Evolutionary conservation across 2,888 invertebrate species (phyloP).

Genomic region (Teinopalpus imperialis): DNA sequence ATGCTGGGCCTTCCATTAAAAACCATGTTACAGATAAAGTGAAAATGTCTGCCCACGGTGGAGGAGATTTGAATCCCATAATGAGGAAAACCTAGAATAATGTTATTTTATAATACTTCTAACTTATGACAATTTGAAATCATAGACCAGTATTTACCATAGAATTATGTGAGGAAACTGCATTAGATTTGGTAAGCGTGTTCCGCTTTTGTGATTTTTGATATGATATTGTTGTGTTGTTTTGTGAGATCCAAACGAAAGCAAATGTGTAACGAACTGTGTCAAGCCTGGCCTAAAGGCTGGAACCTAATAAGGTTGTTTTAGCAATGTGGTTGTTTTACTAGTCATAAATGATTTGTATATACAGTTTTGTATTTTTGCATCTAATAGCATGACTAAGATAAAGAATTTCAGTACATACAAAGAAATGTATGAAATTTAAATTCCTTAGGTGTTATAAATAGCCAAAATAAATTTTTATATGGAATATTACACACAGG

Average conservation of each 20-base stretch:
- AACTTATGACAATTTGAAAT: slow-evolving; percentile 15
- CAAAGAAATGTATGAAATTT: slow-evolving; percentile 43
- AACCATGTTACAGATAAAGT: slow-evolving; percentile 52
- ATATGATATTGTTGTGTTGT: slow-evolving; percentile 51
- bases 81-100: slow-evolving; percentile 67
- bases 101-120: slow-evolving; percentile 4
- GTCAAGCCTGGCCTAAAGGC: slow-evolving; percentile 41
- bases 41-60: slow-evolving; percentile 70
- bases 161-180: slow-evolving; percentile 14
- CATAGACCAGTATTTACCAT: slow-evolving; percentile 16
- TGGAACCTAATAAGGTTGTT: slow-evolving; percentile 43
- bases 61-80: slow-evolving; percentile 68
- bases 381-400: slow-evolving; percentile 49
- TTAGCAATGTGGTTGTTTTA: slow-evolving; percentile 68
- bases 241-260: slow-evolving; percentile 53
- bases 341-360: slow-evolving; percentile 78
- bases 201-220: slow-evolving; percentile 42
- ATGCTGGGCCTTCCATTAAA: slow-evolving; percentile 59
- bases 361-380: slow-evolving; percentile 68
- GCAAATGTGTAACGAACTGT: slow-evolving; percentile 57
- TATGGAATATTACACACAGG: slow-evolving; percentile 47
- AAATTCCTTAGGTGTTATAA: slow-evolving; percentile 54
- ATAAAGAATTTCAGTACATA: slow-evolving; percentile 59
- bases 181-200: slow-evolving; percentile 17
- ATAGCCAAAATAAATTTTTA: slow-evolving; percentile 53